Conservation (phyloP, 2,797 vertebrate genomes). For the Zenarchopterus dispar region DNA sequence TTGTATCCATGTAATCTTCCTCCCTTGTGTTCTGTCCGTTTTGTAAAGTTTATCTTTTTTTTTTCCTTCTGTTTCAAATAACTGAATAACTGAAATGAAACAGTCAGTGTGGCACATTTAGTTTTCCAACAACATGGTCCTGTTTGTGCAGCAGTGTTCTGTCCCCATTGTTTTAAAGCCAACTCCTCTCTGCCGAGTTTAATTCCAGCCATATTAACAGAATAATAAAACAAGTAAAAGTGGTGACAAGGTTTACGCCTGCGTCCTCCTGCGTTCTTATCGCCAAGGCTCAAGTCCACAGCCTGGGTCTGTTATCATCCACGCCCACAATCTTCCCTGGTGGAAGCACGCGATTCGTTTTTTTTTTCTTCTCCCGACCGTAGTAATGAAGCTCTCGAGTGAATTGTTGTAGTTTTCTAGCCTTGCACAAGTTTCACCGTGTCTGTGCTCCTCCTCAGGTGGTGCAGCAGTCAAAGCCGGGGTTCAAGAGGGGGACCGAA, state of each 20-base stretch:
- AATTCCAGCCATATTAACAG: neutral
- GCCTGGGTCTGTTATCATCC: neutral
- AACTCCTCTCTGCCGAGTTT: neutral
- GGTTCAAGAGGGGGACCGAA: slow-evolving; percentile 93
- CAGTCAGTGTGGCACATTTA: neutral
- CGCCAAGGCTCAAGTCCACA: neutral
- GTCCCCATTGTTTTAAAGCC: neutral
- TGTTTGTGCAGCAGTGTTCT: neutral
- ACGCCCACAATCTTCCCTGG: no score
- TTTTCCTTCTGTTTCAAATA: neutral
- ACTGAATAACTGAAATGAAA: neutral
- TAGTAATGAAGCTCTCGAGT: no score
- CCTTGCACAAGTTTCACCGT: neutral
- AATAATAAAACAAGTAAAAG: neutral
- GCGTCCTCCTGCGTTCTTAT: neutral
- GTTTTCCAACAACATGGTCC: neutral
- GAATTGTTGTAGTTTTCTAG: no score
- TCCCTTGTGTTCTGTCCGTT: no score
- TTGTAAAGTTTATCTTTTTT: no score
- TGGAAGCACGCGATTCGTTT: neutral
- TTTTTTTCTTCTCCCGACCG: no score
- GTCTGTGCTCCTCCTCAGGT: slow-evolving; percentile 68
- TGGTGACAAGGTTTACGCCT: neutral
- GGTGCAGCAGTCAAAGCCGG: slow-evolving; percentile 93
- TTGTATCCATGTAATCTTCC: no score